Evolutionary conservation across 2,888 invertebrate genomes (phyloP).

Genomic region (Aphodius granarius): DNA sequence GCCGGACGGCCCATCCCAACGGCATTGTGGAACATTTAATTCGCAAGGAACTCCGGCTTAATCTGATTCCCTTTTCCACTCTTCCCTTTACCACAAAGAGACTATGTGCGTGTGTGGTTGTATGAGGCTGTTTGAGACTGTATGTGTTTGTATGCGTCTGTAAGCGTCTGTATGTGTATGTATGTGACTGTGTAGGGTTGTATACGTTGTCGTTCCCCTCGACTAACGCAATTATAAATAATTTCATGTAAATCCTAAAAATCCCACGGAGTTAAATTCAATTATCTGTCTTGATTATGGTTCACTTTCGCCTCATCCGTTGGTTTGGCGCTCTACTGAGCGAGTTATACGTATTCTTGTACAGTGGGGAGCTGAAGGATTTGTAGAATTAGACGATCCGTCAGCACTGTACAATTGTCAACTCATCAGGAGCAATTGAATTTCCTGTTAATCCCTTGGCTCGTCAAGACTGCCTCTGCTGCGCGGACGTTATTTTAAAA

Average conservation of each 20-base stretch:
- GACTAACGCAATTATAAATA: constrained; percentile 10
- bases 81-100: background rate
- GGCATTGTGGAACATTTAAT: background rate
- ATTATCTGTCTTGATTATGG: constrained; percentile 13
- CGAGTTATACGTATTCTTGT: background rate
- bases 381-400: background rate
- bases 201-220: background rate
- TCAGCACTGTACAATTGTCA: background rate
- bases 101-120: background rate
- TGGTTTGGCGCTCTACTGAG: background rate
- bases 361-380: background rate
- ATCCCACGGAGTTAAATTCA: constrained; percentile 12
- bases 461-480: background rate
- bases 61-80: background rate
- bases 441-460: background rate
- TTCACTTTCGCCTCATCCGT: background rate
- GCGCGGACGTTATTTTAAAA: background rate
- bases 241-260: constrained; percentile 13
- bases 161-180: too few relatives aligned
- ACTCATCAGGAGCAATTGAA: background rate
- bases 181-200: too few relatives aligned
- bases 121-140: too few relatives aligned
- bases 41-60: background rate
- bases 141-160: too few relatives aligned
- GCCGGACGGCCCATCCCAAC: background rate